Conservation (phyloP, 2,113 vertebrate genomes). For the Tenrec ecaudatus region DNA sequence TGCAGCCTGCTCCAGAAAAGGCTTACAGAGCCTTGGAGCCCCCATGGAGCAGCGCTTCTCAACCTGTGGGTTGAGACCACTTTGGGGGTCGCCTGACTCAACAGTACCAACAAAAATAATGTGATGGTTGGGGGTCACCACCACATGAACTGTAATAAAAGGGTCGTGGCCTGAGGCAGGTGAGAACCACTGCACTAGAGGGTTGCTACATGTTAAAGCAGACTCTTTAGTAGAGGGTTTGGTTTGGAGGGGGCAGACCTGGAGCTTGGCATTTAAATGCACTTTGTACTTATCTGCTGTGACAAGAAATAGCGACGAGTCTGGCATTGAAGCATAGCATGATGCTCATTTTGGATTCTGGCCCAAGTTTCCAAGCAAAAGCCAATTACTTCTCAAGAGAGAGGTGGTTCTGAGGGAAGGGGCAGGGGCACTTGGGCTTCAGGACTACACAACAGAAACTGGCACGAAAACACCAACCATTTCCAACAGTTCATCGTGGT, state of each 20-base stretch:
- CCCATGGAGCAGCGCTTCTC: no score
- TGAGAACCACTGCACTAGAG: no score
- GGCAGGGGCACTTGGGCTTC: neutral
- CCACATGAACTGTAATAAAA: no score
- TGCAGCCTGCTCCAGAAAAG: no score
- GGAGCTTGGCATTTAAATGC: neutral
- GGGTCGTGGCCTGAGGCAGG: no score
- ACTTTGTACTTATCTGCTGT: neutral
- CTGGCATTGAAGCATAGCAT: neutral
- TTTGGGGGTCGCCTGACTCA: no score
- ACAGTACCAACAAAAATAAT: no score
- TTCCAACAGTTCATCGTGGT: neutral
- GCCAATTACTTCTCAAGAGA: neutral
- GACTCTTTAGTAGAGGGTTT: no score
- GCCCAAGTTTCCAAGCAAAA: neutral
- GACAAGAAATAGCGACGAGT: neutral
- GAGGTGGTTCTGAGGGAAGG: neutral
- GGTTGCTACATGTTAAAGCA: no score
- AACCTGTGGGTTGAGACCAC: no score
- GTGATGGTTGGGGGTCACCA: no score
- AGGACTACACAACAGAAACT: neutral
- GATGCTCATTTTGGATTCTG: conserved; percentile 32
- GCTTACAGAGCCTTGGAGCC: no score
- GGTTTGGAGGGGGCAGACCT: neutral
- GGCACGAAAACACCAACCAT: neutral